These are phyloP conservation scores for Parnassius orleans DNA, from an alignment of 2,888 invertebrate species.

Conservation along the genomic window DNA sequence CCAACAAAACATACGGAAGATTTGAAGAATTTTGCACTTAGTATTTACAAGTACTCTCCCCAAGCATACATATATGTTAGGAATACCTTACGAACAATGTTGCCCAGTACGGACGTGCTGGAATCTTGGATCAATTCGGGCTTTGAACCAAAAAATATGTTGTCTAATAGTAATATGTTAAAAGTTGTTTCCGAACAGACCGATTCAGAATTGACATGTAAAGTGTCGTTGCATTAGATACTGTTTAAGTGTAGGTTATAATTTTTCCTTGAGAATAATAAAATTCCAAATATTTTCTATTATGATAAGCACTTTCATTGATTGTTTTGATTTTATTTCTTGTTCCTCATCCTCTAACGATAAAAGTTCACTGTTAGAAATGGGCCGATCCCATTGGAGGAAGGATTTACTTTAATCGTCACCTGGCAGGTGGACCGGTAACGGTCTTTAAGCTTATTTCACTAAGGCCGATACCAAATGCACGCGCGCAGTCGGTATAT, in stretches of 20 bases:
- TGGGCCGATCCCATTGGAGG: too few species aligned
- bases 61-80: constrained; percentile 72
- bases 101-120: constrained; percentile 68
- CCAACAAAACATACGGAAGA: constrained; percentile 71
- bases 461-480: too few species aligned
- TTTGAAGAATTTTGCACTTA: constrained; percentile 69
- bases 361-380: too few species aligned
- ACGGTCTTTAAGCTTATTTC: too few species aligned
- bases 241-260: constrained; percentile 36
- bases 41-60: constrained; percentile 72
- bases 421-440: too few species aligned
- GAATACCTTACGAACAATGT: constrained; percentile 66
- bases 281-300: constrained; percentile 24
- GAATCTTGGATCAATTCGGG: constrained; percentile 67
- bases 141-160: constrained; percentile 58
- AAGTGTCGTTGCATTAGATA: constrained; percentile 55
- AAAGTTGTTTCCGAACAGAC: constrained; percentile 67
- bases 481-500: too few species aligned
- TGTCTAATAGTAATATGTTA: constrained; percentile 55
- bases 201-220: constrained; percentile 65
- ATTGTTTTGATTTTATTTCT: too few species aligned
- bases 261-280: constrained; percentile 39
- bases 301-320: too few species aligned
- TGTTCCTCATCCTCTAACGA: too few species aligned
- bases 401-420: too few species aligned